Conservation (phyloP, 92 coral and sea anemone genomes). For the Paragorgia papillata region DNA sequence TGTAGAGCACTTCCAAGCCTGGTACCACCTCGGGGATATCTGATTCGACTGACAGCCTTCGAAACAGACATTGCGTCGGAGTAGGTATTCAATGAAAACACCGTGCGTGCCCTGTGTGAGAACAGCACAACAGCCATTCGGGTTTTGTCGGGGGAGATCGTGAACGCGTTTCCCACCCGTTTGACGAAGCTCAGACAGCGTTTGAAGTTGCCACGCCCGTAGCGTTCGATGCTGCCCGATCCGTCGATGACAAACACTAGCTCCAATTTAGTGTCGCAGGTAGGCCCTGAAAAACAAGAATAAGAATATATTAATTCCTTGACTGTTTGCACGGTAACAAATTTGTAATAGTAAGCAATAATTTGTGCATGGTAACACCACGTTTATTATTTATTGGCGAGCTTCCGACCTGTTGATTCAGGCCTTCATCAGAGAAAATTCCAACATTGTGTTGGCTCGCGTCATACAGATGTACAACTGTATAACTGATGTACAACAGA, state of each 20-base stretch:
- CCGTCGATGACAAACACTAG: constrained; percentile 83
- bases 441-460: too few species aligned
- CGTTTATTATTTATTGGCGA: too few species aligned
- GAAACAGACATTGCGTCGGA: constrained; percentile 45
- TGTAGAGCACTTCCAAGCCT: constrained; percentile 78
- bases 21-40: constrained; percentile 88
- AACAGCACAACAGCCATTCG: constrained; percentile 69
- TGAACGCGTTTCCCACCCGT: constrained; percentile 70
- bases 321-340: too few species aligned
- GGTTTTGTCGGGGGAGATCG: constrained; percentile 66
- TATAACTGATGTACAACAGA: too few species aligned
- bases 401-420: too few species aligned
- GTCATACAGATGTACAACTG: too few species aligned
- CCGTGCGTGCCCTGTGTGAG: constrained; percentile 52
- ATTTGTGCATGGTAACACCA: too few species aligned
- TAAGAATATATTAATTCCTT: not conserved
- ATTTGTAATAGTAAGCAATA: too few species aligned
- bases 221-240: constrained; percentile 75
- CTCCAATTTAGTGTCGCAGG: constrained; percentile 47
- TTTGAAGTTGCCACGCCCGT: constrained; percentile 84
- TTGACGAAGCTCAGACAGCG: constrained; percentile 72
- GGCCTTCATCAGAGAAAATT: too few species aligned
- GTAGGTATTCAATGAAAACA: constrained; percentile 64
- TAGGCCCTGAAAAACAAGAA: not conserved
- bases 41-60: constrained; percentile 58